phyloP scores from a whole-genome alignment of 2,797 vertebrate species.

The Lepidocolaptes lacrymiger region DNA sequence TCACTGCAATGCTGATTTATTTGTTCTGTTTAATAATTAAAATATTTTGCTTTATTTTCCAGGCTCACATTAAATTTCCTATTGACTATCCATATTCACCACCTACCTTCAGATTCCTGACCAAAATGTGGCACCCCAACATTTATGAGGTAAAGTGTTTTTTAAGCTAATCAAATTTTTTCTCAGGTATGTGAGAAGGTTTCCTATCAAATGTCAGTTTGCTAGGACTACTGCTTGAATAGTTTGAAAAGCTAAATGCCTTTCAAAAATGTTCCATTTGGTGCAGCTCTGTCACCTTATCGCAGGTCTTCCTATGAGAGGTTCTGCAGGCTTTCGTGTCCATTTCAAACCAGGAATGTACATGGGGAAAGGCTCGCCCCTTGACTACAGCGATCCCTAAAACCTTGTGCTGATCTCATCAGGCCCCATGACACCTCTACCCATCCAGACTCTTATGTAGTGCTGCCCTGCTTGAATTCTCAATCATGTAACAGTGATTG shows the following conservation, averaged over 20 bases:
- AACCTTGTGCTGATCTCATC: background rate
- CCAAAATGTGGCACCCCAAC: slow-evolving; percentile 99
- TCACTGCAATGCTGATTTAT: background rate
- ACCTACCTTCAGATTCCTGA: slow-evolving; percentile 97
- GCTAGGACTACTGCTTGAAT: background rate
- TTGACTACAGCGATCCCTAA: background rate
- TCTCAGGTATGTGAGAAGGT: background rate
- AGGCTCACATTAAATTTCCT: slow-evolving; percentile 99
- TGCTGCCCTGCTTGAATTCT: background rate
- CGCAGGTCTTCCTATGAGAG: background rate
- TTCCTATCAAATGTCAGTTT: background rate
- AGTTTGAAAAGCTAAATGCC: background rate
- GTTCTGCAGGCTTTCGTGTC: background rate
- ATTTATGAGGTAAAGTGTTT: slow-evolving; percentile 91
- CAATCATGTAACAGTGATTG: background rate
- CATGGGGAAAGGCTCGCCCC: background rate
- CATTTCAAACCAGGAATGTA: background rate
- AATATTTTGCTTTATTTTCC: slow-evolving; percentile 50
- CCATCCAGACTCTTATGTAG: background rate
- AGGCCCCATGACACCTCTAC: background rate
- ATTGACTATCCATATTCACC: slow-evolving; percentile 98
- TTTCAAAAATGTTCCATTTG: background rate
- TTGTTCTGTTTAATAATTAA: background rate
- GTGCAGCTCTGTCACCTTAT: background rate
- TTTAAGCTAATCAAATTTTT: background rate